A percentile compares a stretch with the other conserved stretches of the same genome.
Conservation (phyloP, 2,113 vertebrate genomes). For the cattle (Bos taurus) region ARS-UCD2.0 NC_037348.1:67236001-67236500, state of each 20-base stretch:
- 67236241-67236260: not conserved
- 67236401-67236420: too few species aligned
- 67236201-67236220: fast-evolving
- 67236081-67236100: fast-evolving
- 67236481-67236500: not conserved
- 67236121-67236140: fast-evolving
- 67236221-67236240: fast-evolving
- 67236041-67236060: not conserved
- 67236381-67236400: not conserved
- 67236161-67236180: too few species aligned
- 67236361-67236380: not conserved
- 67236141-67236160: not conserved
- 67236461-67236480: fast-evolving
- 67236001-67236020: not conserved
- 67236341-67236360: fast-evolving
- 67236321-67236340: not conserved
- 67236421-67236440: not conserved
- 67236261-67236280: fast-evolving
- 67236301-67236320: not conserved
- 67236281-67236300: fast-evolving
- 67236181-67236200: fast-evolving
- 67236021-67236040: too few species aligned
- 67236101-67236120: too few species aligned
- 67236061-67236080: too few species aligned
- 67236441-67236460: not conserved